phyloP scores from a whole-genome alignment of 2,888 invertebrate species.

The Endotricha flammealis region DNA sequence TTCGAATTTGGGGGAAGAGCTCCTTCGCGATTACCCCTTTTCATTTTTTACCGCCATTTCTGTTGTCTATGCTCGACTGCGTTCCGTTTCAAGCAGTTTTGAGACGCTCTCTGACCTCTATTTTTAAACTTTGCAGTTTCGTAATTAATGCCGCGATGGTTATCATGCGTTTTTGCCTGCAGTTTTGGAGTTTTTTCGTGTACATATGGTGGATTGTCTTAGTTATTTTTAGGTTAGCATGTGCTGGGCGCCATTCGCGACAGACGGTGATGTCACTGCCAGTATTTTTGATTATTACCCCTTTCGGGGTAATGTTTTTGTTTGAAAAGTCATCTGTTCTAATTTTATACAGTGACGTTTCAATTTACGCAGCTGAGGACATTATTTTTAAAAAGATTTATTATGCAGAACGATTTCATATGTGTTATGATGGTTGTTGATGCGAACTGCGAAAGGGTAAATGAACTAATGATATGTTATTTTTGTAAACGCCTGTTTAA shows the following conservation, averaged over 20 bases:
- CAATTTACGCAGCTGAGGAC: conserved; percentile 24
- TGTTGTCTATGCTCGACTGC: conserved; percentile 44
- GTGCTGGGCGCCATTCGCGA: conserved; percentile 59
- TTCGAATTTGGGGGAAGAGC: conserved; percentile 50
- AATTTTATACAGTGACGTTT: conserved; percentile 37
- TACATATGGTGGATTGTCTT: conserved; percentile 65
- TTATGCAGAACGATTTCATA: background rate
- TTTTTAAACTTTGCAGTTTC: conserved; percentile 45
- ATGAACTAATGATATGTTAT: conserved; percentile 5
- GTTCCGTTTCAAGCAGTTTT: conserved; percentile 32
- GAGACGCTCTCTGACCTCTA: conserved; percentile 36
- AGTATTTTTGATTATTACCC: conserved; percentile 54
- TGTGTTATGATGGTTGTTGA: too few species aligned
- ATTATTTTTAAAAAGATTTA: conserved; percentile 11
- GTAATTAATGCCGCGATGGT: conserved; percentile 33
- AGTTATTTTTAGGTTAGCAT: conserved; percentile 70
- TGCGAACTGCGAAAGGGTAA: too few species aligned
- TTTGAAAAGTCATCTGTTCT: conserved; percentile 26
- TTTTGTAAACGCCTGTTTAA: conserved; percentile 12
- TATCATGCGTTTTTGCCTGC: conserved; percentile 44
- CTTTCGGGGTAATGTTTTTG: conserved; percentile 57
- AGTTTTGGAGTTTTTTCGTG: conserved; percentile 45
- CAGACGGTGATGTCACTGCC: conserved; percentile 72
- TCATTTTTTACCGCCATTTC: conserved; percentile 41
- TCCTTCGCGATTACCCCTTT: conserved; percentile 51